Conservation (phyloP, 2,797 vertebrate species). For the Xerus rutilus region DNA sequence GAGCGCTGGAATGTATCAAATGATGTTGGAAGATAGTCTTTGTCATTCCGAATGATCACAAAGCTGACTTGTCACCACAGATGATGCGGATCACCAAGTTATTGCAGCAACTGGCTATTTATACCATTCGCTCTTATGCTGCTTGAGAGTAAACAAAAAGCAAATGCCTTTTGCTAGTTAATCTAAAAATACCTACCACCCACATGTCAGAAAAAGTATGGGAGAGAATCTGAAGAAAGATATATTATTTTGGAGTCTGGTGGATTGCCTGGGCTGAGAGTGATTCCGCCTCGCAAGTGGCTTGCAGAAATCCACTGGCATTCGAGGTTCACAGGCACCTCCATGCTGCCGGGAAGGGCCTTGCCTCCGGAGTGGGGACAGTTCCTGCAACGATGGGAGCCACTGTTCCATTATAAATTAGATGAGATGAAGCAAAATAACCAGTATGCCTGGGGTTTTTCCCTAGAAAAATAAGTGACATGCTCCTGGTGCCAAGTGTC, state of each 20-base stretch:
- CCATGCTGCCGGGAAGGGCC: rapidly evolving
- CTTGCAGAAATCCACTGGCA: background rate
- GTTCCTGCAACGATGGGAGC: background rate
- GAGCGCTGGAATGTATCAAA: background rate
- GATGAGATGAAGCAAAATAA: background rate
- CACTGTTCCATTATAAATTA: background rate
- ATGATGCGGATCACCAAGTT: slow-evolving; percentile 47
- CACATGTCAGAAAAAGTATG: slow-evolving; percentile 1
- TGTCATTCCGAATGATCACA: slow-evolving; percentile 56
- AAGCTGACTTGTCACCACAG: slow-evolving; percentile 9
- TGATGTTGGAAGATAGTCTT: slow-evolving; percentile 35
- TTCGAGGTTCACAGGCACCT: no score
- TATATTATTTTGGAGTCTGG: background rate
- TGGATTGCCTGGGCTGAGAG: background rate
- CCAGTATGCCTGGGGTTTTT: rapidly evolving
- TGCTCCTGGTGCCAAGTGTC: rapidly evolving
- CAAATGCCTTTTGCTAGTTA: slow-evolving; percentile 34
- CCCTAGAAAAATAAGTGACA: background rate
- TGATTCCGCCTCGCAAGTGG: rapidly evolving
- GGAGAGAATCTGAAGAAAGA: background rate
- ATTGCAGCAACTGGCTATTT: slow-evolving; percentile 54
- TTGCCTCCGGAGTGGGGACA: background rate
- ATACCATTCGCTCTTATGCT: background rate
- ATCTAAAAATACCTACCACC: slow-evolving; percentile 29
- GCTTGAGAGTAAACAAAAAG: slow-evolving; percentile 53